Percentiles rank a stretch among this genome's conserved stretches.
These are phyloP conservation scores for Malthinus seriepunctatus DNA, from an alignment of 2,888 invertebrate genomes.

Conservation along the genomic window DNA sequence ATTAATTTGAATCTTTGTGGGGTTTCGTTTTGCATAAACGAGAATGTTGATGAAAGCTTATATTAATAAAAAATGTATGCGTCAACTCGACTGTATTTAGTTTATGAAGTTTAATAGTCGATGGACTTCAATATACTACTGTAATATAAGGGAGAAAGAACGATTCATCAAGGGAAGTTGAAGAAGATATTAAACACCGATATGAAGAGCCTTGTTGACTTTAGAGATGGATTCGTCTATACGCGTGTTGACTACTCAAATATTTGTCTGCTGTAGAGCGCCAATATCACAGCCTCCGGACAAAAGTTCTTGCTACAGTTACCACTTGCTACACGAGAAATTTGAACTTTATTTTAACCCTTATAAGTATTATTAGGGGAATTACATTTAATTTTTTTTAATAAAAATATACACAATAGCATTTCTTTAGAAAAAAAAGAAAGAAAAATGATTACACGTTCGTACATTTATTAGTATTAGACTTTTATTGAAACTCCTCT, in stretches of 20 bases:
- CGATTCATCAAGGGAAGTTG: conserved; percentile 17
- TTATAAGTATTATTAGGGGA: not conserved
- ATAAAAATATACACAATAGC: no score
- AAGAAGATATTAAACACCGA: conserved; percentile 47
- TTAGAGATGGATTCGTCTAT: conserved; percentile 50
- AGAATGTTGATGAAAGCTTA: conserved; percentile 3
- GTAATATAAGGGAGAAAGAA: not conserved
- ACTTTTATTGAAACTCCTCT: conserved; percentile 11
- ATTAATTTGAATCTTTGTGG: conserved; percentile 47
- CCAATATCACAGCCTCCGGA: conserved; percentile 49
- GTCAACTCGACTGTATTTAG: not conserved
- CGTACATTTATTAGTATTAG: conserved; percentile 10
- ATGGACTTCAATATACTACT: not conserved
- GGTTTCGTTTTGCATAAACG: conserved; percentile 47
- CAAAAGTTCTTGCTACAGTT: conserved; percentile 36
- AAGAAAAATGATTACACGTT: not conserved
- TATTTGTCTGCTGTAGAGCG: conserved; percentile 50
- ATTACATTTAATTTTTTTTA: no score
- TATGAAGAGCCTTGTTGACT: conserved; percentile 54
- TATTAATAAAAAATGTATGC: conserved; percentile 15
- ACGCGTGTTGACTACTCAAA: conserved; percentile 54
- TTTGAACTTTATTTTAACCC: conserved; percentile 10
- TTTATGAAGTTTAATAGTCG: conserved; percentile 15
- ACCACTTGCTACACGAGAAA: conserved; percentile 25
- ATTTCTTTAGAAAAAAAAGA: no score